Evolutionary conservation across 1,140 invertebrate genomes (phyloP).

Genomic region (Lordiphosa stackelbergi): DNA sequence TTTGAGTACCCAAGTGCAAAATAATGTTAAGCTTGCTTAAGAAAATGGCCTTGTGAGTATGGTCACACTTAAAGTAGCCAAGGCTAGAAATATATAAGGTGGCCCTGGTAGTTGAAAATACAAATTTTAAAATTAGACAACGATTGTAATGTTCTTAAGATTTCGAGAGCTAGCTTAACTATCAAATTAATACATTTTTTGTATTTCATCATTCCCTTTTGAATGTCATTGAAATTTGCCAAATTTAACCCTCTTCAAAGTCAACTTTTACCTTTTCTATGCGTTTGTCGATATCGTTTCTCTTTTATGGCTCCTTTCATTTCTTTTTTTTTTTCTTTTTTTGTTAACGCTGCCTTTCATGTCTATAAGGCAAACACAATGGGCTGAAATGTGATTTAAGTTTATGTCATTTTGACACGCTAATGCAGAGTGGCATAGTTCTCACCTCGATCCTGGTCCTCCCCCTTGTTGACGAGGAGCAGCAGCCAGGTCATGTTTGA

Average conservation of each 20-base stretch:
- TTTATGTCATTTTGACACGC: conserved; percentile 68
- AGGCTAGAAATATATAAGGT: no score
- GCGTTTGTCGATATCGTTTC: conserved; percentile 55
- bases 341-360: conserved; percentile 21
- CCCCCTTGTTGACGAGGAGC: background rate
- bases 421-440: conserved; percentile 45
- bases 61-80: no score
- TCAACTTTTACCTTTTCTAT: conserved; percentile 29
- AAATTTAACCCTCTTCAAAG: background rate
- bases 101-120: no score
- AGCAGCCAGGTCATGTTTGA: conserved; percentile 41
- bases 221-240: background rate
- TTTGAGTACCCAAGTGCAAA: no score
- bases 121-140: no score
- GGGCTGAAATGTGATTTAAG: conserved; percentile 64
- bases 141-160: no score
- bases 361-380: conserved; percentile 52
- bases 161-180: no score
- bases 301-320: conserved; percentile 22
- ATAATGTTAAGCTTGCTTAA: no score
- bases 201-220: no score
- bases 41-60: no score
- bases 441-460: conserved; percentile 2
- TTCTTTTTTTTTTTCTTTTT: background rate
- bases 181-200: no score